Base-by-base conservation (phyloP, 2,888 invertebrate genomes). In the Diabrotica balteata region DNA sequence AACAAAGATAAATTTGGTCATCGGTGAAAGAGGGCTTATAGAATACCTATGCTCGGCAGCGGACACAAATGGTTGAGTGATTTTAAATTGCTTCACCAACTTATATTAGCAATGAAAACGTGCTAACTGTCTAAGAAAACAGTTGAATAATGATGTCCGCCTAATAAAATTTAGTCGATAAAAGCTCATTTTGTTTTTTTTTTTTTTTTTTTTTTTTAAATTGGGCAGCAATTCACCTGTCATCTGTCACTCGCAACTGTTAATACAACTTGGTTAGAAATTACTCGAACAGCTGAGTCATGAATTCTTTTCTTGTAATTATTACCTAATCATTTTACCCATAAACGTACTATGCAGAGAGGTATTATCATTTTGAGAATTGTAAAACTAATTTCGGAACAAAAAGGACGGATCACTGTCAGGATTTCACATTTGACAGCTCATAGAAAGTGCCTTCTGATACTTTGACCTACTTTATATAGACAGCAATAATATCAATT, bases 251-350 rank as follows among this genome's bases (percentile, higher is more conserved):
- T 61, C 42, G 8, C 5, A 53, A 43, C 53, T 61, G 45, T 51
- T 60, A 9, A 17, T 43, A 50, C 46, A 53, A 53, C 52, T 60
- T 53, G 49, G 55, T 46, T 53, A 62, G 54, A 62, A 62, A 62
- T 46, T 62, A 6, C 46, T 11, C 32, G n/a, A 42, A 54, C 6
- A 54, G 55, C 62, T 55, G 62, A 62, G 53, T 62, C 62, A 62
- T 55, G 61, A 54, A 54, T 61, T 53, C 53, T 61, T 47, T 62
- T 62, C 42, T 62, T 54, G 22, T 61, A 53, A 46, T 9, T 11
- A 43, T 61, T 61, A 61, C 53, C 52, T 44, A 52, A 61, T 60
- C 50, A 59, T 59, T 59, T 57, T 57, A 57, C 42, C 9, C 47
- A 10, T 10, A 58, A 47, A 59, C 32, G 49, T 49, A 49, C 22